A percentile compares a stretch with the other conserved stretches of the same genome.
Conservation (phyloP, 2,797 vertebrate species). For the Glyptemys insculpta region DNA sequence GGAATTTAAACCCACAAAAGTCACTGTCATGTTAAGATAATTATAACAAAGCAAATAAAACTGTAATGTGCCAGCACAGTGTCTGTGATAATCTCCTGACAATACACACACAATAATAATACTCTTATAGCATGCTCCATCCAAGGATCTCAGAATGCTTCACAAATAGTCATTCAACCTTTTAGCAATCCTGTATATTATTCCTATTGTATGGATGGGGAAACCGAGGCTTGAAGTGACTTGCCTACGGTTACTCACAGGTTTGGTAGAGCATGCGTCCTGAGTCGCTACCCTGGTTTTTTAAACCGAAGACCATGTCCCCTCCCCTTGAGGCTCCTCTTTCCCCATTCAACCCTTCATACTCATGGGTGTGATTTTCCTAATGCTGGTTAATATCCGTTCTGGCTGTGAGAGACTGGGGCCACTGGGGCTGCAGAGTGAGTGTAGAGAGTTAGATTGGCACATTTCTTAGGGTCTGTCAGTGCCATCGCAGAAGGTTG, state of each 20-base stretch:
- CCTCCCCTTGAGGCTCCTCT: not conserved
- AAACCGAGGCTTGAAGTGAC: not conserved
- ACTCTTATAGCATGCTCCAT: not conserved
- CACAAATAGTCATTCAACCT: not conserved
- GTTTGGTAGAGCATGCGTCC: not conserved
- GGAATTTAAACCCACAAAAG: not conserved
- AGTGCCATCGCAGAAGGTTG: not conserved
- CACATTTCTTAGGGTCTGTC: not conserved
- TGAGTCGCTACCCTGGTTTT: not conserved
- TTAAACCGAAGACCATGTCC: not conserved
- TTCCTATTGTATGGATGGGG: not conserved
- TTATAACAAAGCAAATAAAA: not conserved
- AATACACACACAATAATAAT: not conserved
- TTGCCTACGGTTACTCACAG: not conserved
- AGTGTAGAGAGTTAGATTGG: not conserved
- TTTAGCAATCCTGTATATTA: not conserved
- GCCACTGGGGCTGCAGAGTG: not conserved
- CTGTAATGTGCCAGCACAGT: not conserved
- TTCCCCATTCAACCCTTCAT: not conserved
- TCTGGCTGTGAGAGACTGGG: not conserved
- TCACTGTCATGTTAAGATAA: not conserved
- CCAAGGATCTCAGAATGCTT: not conserved
- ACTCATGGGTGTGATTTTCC: not conserved
- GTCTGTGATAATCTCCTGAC: not conserved
- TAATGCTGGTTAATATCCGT: not conserved